Conservation (phyloP, 2,113 vertebrate genomes). For the Dasyprocta punctata region DNA sequence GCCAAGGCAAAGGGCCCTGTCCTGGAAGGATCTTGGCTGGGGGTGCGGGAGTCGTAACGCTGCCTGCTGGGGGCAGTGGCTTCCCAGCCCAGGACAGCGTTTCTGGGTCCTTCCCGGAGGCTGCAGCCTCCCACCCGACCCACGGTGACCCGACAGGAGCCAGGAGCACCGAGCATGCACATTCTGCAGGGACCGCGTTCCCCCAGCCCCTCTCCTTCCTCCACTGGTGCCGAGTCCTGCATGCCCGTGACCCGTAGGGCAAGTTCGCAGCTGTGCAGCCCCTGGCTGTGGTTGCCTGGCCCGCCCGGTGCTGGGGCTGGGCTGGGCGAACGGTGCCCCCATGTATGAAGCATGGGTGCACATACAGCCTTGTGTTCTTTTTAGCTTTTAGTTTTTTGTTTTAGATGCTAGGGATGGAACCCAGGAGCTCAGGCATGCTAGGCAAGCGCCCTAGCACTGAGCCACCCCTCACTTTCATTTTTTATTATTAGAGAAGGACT, state of each 20-base stretch:
- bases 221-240: neutral
- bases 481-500: neutral
- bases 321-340: neutral
- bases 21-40: neutral
- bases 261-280: neutral
- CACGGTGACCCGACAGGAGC: too few species aligned
- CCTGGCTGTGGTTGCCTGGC: neutral
- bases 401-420: neutral
- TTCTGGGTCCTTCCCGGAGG: neutral
- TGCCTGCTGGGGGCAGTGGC: neutral
- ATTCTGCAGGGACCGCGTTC: accelerated
- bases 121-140: too few species aligned
- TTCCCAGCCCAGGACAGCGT: neutral
- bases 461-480: neutral
- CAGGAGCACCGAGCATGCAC: accelerated
- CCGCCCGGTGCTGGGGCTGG: neutral
- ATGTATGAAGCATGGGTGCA: too few species aligned
- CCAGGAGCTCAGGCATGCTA: neutral
- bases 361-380: neutral
- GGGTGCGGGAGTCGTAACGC: neutral
- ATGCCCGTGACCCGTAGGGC: neutral
- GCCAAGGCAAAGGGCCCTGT: neutral
- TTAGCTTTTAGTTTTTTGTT: neutral
- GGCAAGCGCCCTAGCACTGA: neutral
- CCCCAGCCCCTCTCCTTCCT: too few species aligned